Conservation (phyloP, 2,797 vertebrate genomes). For the Gallinago solitaria region DNA sequence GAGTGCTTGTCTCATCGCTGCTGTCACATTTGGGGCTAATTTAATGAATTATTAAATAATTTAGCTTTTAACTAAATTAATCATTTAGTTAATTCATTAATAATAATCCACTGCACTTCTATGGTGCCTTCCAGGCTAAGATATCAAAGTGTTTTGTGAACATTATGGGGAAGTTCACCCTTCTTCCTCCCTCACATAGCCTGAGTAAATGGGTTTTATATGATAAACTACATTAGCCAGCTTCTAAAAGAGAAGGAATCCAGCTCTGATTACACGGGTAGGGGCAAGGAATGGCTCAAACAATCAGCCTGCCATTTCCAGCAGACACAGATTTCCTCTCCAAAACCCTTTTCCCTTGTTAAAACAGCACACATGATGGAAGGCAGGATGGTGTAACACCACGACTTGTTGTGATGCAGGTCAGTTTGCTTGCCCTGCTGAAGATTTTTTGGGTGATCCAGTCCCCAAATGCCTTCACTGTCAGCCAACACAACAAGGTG, state of each 20-base stretch:
- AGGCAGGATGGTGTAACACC: accelerated
- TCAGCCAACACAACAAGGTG: not conserved
- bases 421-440: not conserved
- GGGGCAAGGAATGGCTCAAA: not conserved
- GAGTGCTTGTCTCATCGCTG: not conserved
- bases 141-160: constrained; percentile 35
- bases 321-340: not conserved
- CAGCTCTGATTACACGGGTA: not conserved
- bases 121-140: constrained; percentile 48
- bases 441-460: not conserved
- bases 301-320: not conserved
- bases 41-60: constrained; percentile 73
- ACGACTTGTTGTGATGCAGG: accelerated
- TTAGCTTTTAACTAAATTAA: constrained; percentile 70
- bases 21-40: constrained; percentile 49
- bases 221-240: constrained; percentile 13
- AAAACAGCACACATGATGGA: accelerated
- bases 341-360: not conserved
- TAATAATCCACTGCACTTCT: constrained; percentile 43
- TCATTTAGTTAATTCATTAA: constrained; percentile 70
- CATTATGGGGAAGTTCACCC: constrained; percentile 17
- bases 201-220: constrained; percentile 51
- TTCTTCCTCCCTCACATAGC: constrained; percentile 13
- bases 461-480: not conserved
- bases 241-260: constrained; percentile 12